Evolutionary conservation across 2,113 vertebrate species (phyloP), one percentile per base, ranked within the genome.

Genomic region (Nycticorax nycticorax): DNA sequence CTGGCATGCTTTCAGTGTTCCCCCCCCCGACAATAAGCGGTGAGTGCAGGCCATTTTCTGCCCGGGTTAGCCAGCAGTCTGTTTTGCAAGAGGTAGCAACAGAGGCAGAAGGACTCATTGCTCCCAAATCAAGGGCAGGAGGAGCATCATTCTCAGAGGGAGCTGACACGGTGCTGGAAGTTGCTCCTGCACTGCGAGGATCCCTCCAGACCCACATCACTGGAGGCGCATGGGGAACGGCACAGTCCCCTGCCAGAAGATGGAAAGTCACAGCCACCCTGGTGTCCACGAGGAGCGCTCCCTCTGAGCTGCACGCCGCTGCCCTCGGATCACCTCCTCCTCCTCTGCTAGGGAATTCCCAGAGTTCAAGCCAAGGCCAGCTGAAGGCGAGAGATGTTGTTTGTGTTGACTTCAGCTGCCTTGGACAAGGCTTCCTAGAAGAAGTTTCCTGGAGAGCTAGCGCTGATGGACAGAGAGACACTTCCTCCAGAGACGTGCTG

Each of bases 231-330:
- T 1, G 28, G 50, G 52, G 63, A 91, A 41, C 1, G 3, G n/a
- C 26, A 16, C 56, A 52, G 47, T 67, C 28, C 81, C 15, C 19
- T 37, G 14, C 19, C 1, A 35, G 56, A 22, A 72, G 63, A 37
- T 1, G 0, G 53, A 78, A 78, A 35, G 63, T 56, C 23, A 1
- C 43, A 48, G 62, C 32, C 64, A 55, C 26, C 1, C 4, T 16
- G 30, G 19, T 45, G 26, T 78, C 56, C 69, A 18, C 0, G 4
- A 45, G 56, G 14, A 92, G 14, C 1, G 0, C 5, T 84, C 52
- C 14, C 16, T 60, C 35, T 1, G 2, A 71, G 62, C 60, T 1
- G 8, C 22, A 4, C 0, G 0, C 27, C 3, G 1, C 35, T 87
- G 69, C 67, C 73, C 73, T 93, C 3, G 1, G 41, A 37, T 84